Percentiles rank a stretch among this genome's conserved stretches.
phyloP scores from a whole-genome alignment of 2,888 invertebrate genomes.

The Dorcus parallelipipedus region DNA sequence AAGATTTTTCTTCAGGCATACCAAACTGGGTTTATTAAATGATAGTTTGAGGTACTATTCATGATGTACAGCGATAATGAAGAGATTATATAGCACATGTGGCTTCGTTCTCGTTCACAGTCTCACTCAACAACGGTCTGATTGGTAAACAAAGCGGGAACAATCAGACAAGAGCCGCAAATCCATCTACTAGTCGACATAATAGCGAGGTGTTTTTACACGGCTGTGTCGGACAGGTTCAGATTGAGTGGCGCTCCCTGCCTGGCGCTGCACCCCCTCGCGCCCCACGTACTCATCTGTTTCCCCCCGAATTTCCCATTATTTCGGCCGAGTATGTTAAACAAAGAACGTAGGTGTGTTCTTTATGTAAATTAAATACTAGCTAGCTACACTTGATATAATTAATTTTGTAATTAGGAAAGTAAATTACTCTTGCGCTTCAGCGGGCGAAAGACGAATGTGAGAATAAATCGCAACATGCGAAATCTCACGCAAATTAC shows the following conservation, averaged over 20 bases:
- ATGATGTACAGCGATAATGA: conserved; percentile 3
- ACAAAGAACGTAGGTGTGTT: conserved; percentile 6
- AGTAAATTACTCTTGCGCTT: too few species aligned
- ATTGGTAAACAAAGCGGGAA: conserved; percentile 46
- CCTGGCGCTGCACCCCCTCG: conserved; percentile 10
- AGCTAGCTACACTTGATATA: background rate
- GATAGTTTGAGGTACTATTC: too few species aligned
- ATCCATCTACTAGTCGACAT: conserved; percentile 45
- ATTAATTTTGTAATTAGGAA: background rate
- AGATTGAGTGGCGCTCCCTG: conserved; percentile 41
- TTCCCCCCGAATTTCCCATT: conserved; percentile 11
- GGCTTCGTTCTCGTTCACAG: conserved; percentile 18
- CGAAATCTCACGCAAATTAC: too few species aligned
- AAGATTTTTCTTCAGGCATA: too few species aligned
- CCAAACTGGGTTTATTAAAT: too few species aligned
- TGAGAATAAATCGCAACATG: too few species aligned
- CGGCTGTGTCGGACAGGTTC: conserved; percentile 45
- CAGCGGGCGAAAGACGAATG: too few species aligned
- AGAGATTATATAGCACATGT: conserved; percentile 20
- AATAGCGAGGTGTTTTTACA: conserved; percentile 46
- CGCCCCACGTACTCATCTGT: conserved; percentile 17
- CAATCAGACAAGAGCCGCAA: conserved; percentile 42
- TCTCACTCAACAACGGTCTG: conserved; percentile 29
- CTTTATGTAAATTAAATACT: background rate
- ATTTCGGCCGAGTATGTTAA: conserved; percentile 11